Conservation (phyloP, 2,888 invertebrate genomes). For the Euproctis similis region DNA sequence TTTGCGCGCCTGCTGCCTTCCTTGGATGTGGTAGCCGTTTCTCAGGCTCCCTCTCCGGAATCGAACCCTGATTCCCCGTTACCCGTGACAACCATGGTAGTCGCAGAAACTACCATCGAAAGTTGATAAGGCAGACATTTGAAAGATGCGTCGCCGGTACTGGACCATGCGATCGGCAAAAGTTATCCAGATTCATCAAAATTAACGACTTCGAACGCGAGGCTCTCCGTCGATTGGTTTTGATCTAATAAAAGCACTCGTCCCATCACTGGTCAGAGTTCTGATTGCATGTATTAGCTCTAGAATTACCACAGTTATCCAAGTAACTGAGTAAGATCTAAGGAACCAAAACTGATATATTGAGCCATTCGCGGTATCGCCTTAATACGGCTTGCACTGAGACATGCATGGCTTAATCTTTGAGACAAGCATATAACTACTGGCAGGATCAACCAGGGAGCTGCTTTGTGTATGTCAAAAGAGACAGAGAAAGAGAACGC, state of each 20-base stretch:
- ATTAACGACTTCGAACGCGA: too few relatives aligned
- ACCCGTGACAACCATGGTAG: not conserved
- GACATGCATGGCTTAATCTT: conserved; percentile 75
- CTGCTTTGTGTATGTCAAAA: too few relatives aligned
- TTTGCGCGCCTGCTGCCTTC: not conserved
- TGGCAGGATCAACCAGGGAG: conserved; percentile 75
- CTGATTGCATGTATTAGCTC: conserved; percentile 48
- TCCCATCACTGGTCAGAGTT: conserved; percentile 1
- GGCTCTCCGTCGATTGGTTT: conserved; percentile 6
- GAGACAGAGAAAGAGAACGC: too few relatives aligned
- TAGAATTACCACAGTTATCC: conserved; percentile 79
- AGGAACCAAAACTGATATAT: too few relatives aligned
- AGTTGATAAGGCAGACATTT: conserved; percentile 82
- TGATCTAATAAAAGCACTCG: conserved; percentile 26
- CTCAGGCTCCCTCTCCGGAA: too few relatives aligned
- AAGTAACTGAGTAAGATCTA: conserved; percentile 42
- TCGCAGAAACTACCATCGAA: too few relatives aligned
- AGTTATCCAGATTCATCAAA: too few relatives aligned
- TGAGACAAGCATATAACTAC: conserved; percentile 80
- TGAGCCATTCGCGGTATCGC: too few relatives aligned
- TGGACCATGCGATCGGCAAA: conserved; percentile 43
- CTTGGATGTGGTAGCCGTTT: not conserved
- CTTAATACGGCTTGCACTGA: conserved; percentile 76
- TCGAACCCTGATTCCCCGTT: not conserved
- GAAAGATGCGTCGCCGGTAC: conserved; percentile 77